Base-by-base conservation (phyloP, 2,888 invertebrate genomes). In the Vandiemenella viatica region DNA sequence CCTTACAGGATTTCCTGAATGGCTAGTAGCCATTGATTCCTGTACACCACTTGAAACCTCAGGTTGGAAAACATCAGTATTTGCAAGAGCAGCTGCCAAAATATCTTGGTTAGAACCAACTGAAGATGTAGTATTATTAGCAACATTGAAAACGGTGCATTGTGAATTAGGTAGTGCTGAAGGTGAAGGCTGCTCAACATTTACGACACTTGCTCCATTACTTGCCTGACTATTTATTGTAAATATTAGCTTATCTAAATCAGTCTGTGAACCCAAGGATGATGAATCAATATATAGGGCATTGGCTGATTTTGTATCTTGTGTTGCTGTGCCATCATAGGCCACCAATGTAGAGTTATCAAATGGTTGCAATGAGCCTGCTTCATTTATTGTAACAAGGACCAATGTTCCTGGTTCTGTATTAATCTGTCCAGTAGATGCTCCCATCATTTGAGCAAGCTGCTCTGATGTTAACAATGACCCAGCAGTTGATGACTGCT, bases 11-110 rank as follows among this genome's bases (percentile, higher is more conserved):
- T 71, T 61, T 6, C 70, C 62, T 53, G 61, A 66, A 13, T 19
- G 18, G n/a, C 20, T 21, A 13, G 19, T 15, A 19, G 71, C 70
- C 46, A 72, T 67, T 50, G 52, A 48, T 37, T 55, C 56, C 21
- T 55, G 52, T 1, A 60, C 50, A 21, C 59, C 58, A 48, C 64
- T 62, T 32, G 58, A 58, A 42, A 63, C 59, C 51, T 75, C 71
- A 53, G 71, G 70, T 55, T 78, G 80, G 59, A 83, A 82, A 41
- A 79, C 77, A 61, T 83, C 83, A 17, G 81, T 80, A 58, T 80
- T 80, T 1, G 83, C 83, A 41, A 85, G 66, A 15, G 84, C 83
- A 10, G 80, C 83, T 15, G 84, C 82, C 41, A 85, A 66, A 55
- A 85, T 80, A 61, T 85, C 84, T 55, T 80, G 76, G 56, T 77